A percentile compares a stretch with the other conserved stretches of the same genome.
These are phyloP conservation scores for Zeugodacus cucurbitae DNA, from an alignment of 1,140 invertebrate genomes.

Conservation along the genomic window DNA sequence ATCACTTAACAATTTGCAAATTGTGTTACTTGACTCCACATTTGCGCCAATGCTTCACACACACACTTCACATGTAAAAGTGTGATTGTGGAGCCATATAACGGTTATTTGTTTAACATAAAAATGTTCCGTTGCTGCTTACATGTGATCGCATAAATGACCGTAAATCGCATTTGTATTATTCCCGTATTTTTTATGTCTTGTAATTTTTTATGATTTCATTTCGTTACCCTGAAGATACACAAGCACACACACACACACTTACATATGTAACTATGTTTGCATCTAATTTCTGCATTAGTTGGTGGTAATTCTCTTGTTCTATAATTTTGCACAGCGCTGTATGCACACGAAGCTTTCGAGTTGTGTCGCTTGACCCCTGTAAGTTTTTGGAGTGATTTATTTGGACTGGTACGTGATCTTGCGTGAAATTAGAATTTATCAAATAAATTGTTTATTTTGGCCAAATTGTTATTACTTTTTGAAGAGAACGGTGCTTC, in stretches of 20 bases:
- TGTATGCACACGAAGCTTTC: not conserved
- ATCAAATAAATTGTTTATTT: slow-evolving; percentile 48
- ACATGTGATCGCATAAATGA: slow-evolving; percentile 64
- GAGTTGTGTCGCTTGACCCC: not conserved
- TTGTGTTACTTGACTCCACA: slow-evolving; percentile 38
- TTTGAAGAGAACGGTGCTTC: not conserved
- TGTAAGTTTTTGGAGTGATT: slow-evolving; percentile 47
- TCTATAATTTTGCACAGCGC: not conserved
- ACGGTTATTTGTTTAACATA: slow-evolving; percentile 53
- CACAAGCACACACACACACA: not conserved
- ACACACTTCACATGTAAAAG: not conserved
- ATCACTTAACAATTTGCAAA: slow-evolving; percentile 66
- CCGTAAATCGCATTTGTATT: slow-evolving; percentile 65
- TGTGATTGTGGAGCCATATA: not conserved
- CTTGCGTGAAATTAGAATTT: slow-evolving; percentile 65
- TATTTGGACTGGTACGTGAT: slow-evolving; percentile 65
- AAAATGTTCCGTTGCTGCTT: slow-evolving; percentile 55
- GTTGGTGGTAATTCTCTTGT: not conserved
- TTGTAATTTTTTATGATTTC: slow-evolving; percentile 37
- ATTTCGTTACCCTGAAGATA: not conserved
- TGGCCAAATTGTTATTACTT: not conserved
- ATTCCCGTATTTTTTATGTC: slow-evolving; percentile 42
- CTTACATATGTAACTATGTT: not conserved
- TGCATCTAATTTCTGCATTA: not conserved
- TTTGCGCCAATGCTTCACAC: not conserved